Evolutionary conservation across 2,888 invertebrate species (phyloP).

Genomic region (Trichopoda pennipes): DNA sequence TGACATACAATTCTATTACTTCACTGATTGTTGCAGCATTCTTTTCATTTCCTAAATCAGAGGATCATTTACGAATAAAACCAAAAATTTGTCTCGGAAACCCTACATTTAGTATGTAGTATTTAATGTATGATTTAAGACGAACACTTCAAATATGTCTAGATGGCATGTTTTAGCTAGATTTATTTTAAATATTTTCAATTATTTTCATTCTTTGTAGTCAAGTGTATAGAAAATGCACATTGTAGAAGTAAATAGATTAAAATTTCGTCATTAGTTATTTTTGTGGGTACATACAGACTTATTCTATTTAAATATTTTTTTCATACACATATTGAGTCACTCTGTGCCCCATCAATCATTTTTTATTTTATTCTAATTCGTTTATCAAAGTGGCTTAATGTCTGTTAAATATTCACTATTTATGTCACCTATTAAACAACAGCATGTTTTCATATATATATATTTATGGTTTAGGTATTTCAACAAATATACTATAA

Average conservation of each 20-base stretch:
- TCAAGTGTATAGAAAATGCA: neutral
- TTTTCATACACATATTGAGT: too few relatives aligned
- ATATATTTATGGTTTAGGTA: neutral
- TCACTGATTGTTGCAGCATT: too few relatives aligned
- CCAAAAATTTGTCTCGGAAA: too few relatives aligned
- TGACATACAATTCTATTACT: too few relatives aligned
- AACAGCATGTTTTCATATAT: too few relatives aligned
- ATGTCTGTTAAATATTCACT: too few relatives aligned
- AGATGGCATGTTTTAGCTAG: constrained; percentile 36
- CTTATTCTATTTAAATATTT: neutral
- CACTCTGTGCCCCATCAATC: neutral
- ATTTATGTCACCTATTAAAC: too few relatives aligned
- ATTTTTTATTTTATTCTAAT: neutral
- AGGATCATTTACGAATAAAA: too few relatives aligned
- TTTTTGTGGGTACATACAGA: neutral
- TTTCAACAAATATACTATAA: neutral
- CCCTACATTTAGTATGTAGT: constrained; percentile 26
- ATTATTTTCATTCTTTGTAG: constrained; percentile 42
- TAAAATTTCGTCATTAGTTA: constrained; percentile 40
- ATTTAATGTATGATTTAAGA: constrained; percentile 23
- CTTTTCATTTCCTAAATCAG: too few relatives aligned
- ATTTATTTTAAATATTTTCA: constrained; percentile 19
- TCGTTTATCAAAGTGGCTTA: neutral
- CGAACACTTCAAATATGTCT: constrained; percentile 42
- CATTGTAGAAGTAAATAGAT: neutral